phyloP scores from a whole-genome alignment of 2,113 vertebrate genomes.

The Cyanoderma ruficeps region DNA sequence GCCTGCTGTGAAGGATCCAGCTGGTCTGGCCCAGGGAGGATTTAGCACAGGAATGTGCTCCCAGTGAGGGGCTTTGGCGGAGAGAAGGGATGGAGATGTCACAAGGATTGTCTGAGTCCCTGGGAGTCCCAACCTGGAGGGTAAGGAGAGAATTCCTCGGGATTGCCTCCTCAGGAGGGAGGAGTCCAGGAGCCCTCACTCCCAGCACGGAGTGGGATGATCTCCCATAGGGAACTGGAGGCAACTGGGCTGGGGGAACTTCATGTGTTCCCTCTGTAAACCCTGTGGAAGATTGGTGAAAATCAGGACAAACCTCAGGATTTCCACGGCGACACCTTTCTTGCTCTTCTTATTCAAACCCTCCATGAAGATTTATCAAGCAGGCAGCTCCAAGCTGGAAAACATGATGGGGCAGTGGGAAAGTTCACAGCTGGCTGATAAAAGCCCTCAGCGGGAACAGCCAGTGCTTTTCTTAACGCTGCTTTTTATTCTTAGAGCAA shows the following conservation, averaged over 20 bases:
- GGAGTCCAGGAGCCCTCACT: not conserved
- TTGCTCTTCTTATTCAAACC: not conserved
- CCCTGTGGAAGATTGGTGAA: not conserved
- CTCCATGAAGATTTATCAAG: not conserved
- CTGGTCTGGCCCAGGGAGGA: not conserved
- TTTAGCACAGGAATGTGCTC: not conserved
- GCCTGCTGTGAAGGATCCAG: not conserved
- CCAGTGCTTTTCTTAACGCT: not conserved
- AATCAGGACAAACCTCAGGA: not conserved
- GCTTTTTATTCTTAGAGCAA: not conserved
- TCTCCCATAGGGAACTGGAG: rapidly evolving
- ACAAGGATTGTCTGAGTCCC: not conserved
- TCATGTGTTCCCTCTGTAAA: not conserved
- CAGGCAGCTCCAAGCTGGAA: not conserved
- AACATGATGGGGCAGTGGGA: not conserved
- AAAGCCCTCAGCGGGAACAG: not conserved
- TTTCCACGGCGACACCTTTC: not conserved
- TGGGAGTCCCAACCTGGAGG: not conserved
- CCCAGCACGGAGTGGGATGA: not conserved
- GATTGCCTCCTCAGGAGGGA: not conserved
- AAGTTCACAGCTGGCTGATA: not conserved
- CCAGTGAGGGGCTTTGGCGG: not conserved
- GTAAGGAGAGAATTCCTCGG: not conserved
- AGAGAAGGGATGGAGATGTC: not conserved
- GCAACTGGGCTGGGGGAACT: not conserved